phyloP scores from a whole-genome alignment of 2,113 vertebrate species.

The Bubo blakistoni region DNA sequence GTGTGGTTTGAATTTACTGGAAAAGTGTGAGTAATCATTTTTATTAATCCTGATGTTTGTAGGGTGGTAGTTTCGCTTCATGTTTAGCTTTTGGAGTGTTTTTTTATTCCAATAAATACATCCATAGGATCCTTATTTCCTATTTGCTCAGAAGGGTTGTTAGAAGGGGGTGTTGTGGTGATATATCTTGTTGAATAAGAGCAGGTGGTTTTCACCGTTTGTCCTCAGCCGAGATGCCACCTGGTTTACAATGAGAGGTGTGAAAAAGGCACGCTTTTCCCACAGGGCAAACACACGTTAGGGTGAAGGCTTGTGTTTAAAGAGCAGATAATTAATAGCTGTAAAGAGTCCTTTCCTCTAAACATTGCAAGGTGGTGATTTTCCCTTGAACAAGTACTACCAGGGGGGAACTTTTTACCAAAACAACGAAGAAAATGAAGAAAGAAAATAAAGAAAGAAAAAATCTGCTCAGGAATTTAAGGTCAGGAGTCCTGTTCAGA shows the following conservation, averaged over 20 bases:
- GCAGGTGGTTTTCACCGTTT: constrained; percentile 1
- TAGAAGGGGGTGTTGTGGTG: neutral
- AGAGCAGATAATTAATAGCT: constrained; percentile 20
- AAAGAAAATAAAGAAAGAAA: neutral
- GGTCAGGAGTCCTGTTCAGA: neutral
- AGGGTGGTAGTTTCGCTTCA: neutral
- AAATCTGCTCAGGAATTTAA: neutral
- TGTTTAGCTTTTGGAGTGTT: neutral
- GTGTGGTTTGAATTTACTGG: neutral
- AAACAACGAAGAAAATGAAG: neutral
- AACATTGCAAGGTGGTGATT: neutral
- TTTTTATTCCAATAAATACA: neutral
- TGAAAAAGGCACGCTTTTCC: constrained; percentile 1
- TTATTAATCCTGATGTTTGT: neutral
- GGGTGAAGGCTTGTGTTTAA: neutral
- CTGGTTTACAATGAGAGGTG: constrained; percentile 19
- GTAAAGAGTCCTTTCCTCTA: neutral
- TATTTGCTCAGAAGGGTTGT: neutral
- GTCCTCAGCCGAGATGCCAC: fast-evolving
- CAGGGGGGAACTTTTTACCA: neutral
- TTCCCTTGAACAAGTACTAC: neutral
- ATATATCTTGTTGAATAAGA: neutral
- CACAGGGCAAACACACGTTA: neutral
- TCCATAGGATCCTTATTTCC: neutral
- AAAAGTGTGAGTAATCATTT: neutral